Conservation (phyloP, 2,113 vertebrate genomes). For the Apus apus region DNA sequence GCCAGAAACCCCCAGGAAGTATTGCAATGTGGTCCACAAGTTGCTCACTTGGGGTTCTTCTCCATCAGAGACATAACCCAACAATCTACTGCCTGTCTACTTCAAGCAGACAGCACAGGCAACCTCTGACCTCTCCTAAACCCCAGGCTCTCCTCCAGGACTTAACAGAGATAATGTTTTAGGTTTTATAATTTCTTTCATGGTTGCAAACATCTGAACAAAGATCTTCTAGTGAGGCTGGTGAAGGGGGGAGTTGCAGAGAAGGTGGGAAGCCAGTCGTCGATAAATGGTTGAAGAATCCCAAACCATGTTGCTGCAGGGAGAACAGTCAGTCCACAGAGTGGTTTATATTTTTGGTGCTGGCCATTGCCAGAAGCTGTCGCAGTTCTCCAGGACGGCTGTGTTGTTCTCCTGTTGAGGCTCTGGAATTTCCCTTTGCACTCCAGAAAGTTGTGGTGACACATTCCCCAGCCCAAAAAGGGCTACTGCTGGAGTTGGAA, state of each 20-base stretch:
- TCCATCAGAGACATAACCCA: background rate
- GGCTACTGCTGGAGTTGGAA: background rate
- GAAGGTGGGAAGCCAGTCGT: background rate
- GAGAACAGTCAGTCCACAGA: background rate
- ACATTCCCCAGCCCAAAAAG: background rate
- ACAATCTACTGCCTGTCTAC: background rate
- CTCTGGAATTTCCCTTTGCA: background rate
- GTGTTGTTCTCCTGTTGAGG: background rate
- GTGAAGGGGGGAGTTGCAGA: background rate
- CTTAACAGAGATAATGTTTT: background rate
- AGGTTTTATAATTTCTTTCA: background rate
- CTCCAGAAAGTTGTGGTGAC: background rate
- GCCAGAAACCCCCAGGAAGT: background rate
- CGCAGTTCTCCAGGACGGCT: background rate
- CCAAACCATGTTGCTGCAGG: background rate
- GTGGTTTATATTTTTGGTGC: conserved; percentile 26
- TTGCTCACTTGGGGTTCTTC: background rate
- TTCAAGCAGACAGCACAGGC: background rate
- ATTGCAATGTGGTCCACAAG: background rate
- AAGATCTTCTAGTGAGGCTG: conserved; percentile 28
- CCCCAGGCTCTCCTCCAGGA: background rate
- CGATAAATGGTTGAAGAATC: background rate
- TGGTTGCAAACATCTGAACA: background rate
- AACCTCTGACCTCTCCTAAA: background rate
- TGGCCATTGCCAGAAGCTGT: background rate